Conservation (phyloP, 2,888 invertebrate species). For the Spatulosminthurus flaviceps region DNA sequence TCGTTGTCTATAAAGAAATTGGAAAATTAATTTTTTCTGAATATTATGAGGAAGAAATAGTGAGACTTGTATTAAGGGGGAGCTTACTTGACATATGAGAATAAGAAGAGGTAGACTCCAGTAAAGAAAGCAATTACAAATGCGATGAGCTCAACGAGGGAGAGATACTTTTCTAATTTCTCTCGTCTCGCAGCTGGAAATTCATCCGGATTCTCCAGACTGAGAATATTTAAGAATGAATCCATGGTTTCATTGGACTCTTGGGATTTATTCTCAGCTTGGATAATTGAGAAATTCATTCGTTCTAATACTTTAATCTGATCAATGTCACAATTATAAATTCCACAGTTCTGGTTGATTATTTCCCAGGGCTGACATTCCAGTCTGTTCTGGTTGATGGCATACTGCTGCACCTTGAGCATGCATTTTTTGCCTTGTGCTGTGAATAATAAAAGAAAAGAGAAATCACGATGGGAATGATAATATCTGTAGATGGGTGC, state of each 20-base stretch:
- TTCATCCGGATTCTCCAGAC: background rate
- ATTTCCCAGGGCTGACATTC: constrained; percentile 25
- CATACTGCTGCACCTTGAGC: constrained; percentile 20
- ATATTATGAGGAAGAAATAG: no score
- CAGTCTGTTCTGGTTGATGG: background rate
- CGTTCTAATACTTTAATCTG: background rate
- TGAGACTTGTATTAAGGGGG: no score
- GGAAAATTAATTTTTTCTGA: no score
- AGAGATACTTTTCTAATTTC: background rate
- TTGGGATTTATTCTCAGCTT: background rate
- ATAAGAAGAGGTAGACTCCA: constrained; percentile 15
- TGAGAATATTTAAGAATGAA: background rate
- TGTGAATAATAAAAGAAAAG: no score
- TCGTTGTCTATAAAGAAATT: background rate
- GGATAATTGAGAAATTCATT: constrained; percentile 3
- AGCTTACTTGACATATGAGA: constrained; percentile 19
- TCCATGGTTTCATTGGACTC: background rate
- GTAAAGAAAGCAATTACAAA: background rate
- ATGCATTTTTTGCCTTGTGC: constrained; percentile 10
- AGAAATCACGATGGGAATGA: no score
- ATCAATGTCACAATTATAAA: background rate
- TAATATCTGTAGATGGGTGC: no score
- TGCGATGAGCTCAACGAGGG: background rate
- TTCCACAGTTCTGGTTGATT: constrained; percentile 16
- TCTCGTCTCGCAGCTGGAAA: background rate